These are phyloP conservation scores for Nannoperca australis DNA, from an alignment of 2,797 vertebrate genomes.

Conservation along the genomic window DNA sequence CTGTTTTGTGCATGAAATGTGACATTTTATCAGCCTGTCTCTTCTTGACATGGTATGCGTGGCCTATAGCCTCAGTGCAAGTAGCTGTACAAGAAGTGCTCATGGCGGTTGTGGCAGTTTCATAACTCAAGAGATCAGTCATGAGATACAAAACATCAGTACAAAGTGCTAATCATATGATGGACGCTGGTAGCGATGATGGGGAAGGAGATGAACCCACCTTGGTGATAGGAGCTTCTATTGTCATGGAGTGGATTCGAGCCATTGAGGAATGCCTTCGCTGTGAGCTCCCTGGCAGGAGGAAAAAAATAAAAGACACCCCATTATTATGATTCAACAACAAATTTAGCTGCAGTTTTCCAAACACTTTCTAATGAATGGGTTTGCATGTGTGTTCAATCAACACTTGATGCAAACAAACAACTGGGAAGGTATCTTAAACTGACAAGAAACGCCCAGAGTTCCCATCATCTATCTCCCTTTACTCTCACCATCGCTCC, in stretches of 20 bases:
- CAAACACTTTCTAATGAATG: conserved; percentile 36
- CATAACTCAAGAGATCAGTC: conserved; percentile 57
- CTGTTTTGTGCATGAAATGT: conserved; percentile 62
- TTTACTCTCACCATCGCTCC: conserved; percentile 92
- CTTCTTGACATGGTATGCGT: conserved; percentile 49
- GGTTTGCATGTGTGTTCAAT: conserved; percentile 48
- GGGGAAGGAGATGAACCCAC: conserved; percentile 76
- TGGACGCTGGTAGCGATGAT: conserved; percentile 45
- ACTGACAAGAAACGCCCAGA: conserved; percentile 40
- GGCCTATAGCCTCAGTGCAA: conserved; percentile 41
- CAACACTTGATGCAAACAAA: conserved; percentile 61
- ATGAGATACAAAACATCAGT: conserved; percentile 57
- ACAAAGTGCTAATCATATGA: conserved; percentile 61
- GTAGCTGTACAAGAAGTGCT: conserved; percentile 55
- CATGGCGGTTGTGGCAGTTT: conserved; percentile 43
- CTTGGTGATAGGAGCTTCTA: conserved; percentile 99
- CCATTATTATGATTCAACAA: conserved; percentile 5
- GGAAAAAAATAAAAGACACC: conserved; percentile 17
- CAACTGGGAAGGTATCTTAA: conserved; percentile 55
- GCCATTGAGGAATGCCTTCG: conserved; percentile 97
- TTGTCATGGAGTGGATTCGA: conserved; percentile 98
- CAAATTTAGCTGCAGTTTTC: conserved; percentile 34
- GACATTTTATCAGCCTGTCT: conserved; percentile 67
- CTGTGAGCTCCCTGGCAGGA: conserved; percentile 90
- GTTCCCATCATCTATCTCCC: conserved; percentile 65